Evolutionary conservation across 2,797 vertebrate species (phyloP).

Genomic region (Anguilla obscura): DNA sequence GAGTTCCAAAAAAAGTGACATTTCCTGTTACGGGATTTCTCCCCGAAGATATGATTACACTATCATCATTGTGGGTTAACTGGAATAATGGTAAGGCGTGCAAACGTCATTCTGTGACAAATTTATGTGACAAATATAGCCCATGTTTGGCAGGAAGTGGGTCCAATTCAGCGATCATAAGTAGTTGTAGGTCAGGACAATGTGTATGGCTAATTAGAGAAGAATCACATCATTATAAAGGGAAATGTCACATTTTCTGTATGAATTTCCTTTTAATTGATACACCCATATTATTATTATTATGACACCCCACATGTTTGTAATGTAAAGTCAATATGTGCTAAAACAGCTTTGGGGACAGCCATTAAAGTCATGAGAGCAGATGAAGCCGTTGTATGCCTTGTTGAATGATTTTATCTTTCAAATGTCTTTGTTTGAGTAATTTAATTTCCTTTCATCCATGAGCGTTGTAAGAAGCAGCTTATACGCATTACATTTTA

Average conservation of each 20-base stretch:
- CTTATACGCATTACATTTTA: slow-evolving; percentile 12
- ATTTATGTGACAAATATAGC: too few relatives aligned
- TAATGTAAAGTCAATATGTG: neutral
- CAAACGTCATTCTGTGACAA: slow-evolving; percentile 2
- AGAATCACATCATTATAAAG: neutral
- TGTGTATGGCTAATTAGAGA: neutral
- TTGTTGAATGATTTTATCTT: neutral
- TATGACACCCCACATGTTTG: neutral
- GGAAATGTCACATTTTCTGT: too few relatives aligned
- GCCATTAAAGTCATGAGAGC: neutral
- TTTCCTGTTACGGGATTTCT: neutral
- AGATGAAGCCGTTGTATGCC: neutral
- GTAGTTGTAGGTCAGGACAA: neutral
- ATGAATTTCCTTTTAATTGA: neutral
- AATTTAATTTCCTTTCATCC: neutral
- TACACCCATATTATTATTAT: neutral
- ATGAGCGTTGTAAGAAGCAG: neutral
- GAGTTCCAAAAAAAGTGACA: neutral
- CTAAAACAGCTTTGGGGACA: neutral
- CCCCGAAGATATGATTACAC: neutral
- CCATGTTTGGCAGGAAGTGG: too few relatives aligned
- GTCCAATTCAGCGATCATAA: too few relatives aligned
- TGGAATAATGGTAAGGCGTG: slow-evolving; percentile 41
- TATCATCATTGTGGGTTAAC: slow-evolving; percentile 40
- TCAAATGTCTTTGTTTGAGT: neutral